Base-by-base conservation (phyloP, 2,113 vertebrate genomes). In the Capra hircus region DNA sequence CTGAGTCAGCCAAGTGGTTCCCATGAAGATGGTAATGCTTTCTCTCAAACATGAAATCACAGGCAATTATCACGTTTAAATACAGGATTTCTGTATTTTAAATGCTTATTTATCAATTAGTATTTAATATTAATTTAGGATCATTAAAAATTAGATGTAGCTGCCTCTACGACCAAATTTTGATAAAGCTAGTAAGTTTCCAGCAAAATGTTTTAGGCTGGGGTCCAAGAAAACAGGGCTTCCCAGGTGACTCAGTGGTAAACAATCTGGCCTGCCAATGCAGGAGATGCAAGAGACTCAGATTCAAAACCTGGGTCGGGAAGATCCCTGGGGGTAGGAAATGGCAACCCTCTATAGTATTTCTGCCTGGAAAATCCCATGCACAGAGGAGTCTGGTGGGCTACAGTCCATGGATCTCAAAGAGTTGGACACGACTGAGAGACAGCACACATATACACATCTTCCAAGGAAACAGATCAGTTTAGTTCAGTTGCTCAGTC, bases 1-100 rank as follows among this genome's bases (percentile, higher is more conserved):
- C 36, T 27, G 23, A 77, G 23, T 43, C 23, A 43, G 15, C 1
- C 21, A 50, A 27, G 15, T 74, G 27, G 4, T 98, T 98, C 82
- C 71, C 94, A 98, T 96, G 78, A 90, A 88, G 95, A 96, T 97
- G 67, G 87, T 93, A 90, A 88, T 80, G n/a, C 88, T 96, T 67
- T 84, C n/a, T 92, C 36, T 97, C 89, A 96, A 91, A 67, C 52
- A 93, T 67, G 57, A 95, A 97, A 81, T 60, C 74, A 90, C 67
- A 91, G 21, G 89, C 8, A 95, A 25, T 27, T 96, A 43, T 45
- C 28, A 67, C 52, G 10, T 87, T 91, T 98, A 94, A 98, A 90
- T 64, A 13, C 12, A 86, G 9, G 6, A 82, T 53, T 74, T 92
- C 6, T 91, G 17, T 88, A 57, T 81, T 62, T 93, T 40, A 60